These are phyloP conservation scores for Channa striata DNA, from an alignment of 2,797 vertebrate species.

Conservation along the genomic window DNA sequence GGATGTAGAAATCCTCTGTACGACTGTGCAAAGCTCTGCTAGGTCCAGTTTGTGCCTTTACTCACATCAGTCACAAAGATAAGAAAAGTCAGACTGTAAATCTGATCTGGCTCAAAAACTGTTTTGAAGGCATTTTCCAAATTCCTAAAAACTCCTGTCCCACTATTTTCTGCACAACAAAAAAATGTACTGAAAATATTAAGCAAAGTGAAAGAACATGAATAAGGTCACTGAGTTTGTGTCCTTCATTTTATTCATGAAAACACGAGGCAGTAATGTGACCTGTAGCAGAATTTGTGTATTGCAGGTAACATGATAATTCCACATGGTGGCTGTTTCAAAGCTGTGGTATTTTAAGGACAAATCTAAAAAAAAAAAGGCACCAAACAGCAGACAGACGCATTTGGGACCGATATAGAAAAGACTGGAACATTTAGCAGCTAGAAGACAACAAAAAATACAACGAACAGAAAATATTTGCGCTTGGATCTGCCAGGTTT, in stretches of 20 bases:
- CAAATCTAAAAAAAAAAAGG: too few relatives aligned
- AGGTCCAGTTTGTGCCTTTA: neutral
- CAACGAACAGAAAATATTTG: too few relatives aligned
- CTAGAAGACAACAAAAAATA: too few relatives aligned
- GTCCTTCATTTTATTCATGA: neutral
- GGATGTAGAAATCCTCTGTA: neutral
- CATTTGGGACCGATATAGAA: too few relatives aligned
- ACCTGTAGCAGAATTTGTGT: neutral
- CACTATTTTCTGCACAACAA: neutral
- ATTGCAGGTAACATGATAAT: neutral
- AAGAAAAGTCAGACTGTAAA: too few relatives aligned
- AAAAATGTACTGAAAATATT: neutral
- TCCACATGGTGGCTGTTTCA: neutral
- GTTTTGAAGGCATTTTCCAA: neutral
- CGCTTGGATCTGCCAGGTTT: too few relatives aligned
- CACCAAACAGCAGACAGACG: too few relatives aligned
- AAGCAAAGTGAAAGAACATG: neutral
- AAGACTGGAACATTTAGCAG: too few relatives aligned
- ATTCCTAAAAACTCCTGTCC: neutral
- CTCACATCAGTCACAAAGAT: neutral
- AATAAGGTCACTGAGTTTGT: constrained; percentile 7
- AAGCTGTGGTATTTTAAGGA: neutral
- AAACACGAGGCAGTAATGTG: neutral
- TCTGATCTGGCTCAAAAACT: neutral
- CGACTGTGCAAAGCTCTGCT: neutral